Evolutionary conservation across 2,888 invertebrate species (phyloP).

Genomic region (Zaprionus bogoriensis): DNA sequence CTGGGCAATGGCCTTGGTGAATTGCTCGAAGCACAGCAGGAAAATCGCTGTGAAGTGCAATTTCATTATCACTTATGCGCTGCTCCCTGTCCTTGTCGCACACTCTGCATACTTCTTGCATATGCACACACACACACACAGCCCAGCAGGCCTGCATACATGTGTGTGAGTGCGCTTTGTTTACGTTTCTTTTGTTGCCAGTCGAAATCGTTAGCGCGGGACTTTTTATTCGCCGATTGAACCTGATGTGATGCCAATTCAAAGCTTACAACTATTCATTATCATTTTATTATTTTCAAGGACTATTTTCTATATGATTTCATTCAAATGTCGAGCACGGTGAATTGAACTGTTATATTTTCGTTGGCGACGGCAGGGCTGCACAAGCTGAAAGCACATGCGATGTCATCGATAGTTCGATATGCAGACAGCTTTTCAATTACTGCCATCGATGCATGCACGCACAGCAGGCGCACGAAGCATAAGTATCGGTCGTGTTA

Average conservation of each 20-base stretch:
- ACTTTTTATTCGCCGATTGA: background rate
- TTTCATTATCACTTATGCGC: constrained; percentile 41
- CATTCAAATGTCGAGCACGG: background rate
- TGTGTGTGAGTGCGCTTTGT: background rate
- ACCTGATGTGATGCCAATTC: background rate
- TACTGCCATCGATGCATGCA: background rate
- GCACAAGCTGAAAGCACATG: background rate
- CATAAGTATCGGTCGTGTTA: too few relatives aligned
- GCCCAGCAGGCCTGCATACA: too few relatives aligned
- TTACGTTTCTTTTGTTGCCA: background rate
- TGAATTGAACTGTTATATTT: background rate
- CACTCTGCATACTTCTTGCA: background rate
- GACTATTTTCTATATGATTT: background rate
- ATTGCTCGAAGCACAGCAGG: constrained; percentile 56
- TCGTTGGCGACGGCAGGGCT: background rate
- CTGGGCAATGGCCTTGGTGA: constrained; percentile 67
- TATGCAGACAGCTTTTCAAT: background rate
- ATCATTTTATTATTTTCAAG: background rate
- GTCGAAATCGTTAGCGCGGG: background rate
- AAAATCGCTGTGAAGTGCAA: constrained; percentile 47
- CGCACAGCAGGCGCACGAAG: background rate
- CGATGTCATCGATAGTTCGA: background rate
- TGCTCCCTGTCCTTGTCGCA: background rate
- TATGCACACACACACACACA: background rate
- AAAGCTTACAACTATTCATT: background rate